Conservation (phyloP, 1,140 invertebrate genomes). For the Tribolium madens region DNA sequence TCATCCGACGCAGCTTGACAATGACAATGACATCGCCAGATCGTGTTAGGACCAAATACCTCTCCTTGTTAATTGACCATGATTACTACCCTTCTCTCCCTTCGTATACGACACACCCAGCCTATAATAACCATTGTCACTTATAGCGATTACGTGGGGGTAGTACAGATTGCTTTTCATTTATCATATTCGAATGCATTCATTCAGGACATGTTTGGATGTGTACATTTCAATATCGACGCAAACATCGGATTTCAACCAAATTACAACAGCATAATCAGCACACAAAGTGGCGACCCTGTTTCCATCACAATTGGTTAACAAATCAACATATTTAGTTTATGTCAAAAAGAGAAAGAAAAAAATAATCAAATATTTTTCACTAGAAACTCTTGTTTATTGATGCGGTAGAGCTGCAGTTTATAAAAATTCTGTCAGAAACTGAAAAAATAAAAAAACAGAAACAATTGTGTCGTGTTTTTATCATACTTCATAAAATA, state of each 20-base stretch:
- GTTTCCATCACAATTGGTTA: background rate
- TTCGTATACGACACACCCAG: conserved; percentile 33
- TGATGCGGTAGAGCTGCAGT: no score
- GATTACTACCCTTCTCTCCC: conserved; percentile 48
- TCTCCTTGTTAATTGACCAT: conserved; percentile 52
- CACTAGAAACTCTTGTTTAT: no score
- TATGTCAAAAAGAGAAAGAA: no score
- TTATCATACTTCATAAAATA: no score
- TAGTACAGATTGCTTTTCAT: conserved; percentile 50
- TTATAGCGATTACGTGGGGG: conserved; percentile 48
- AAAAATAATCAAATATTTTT: no score
- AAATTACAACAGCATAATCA: background rate
- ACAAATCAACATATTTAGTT: no score
- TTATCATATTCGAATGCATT: conserved; percentile 46
- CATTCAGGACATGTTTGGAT: conserved; percentile 45
- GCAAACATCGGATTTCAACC: background rate
- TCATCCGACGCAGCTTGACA: conserved; percentile 44
- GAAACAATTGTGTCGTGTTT: no score
- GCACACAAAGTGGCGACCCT: background rate
- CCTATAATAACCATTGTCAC: conserved; percentile 52
- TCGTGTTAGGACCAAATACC: conserved; percentile 49
- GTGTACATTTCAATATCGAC: conserved; percentile 10
- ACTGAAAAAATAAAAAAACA: no score
- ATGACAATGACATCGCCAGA: conserved; percentile 51
- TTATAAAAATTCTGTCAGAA: no score